Percentiles rank a stretch among this genome's conserved stretches.
These are phyloP conservation scores for Eleutherodactylus coqui DNA, from an alignment of 2,797 vertebrate species.

Conservation along the genomic window DNA sequence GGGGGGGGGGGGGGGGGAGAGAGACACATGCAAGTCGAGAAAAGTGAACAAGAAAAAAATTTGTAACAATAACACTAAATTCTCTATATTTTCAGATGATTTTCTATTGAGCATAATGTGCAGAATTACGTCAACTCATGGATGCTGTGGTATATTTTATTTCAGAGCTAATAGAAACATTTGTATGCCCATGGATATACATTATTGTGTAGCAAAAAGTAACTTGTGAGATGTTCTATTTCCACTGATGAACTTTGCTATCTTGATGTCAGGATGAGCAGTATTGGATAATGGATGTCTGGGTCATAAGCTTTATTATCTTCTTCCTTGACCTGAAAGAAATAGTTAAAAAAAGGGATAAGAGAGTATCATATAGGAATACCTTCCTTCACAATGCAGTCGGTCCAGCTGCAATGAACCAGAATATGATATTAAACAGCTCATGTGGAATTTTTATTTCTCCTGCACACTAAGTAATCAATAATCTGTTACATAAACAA, in stretches of 20 bases:
- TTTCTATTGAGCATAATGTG: no score
- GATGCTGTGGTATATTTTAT: not conserved
- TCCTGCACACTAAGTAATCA: not conserved
- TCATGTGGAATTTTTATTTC: not conserved
- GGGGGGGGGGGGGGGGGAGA: no score
- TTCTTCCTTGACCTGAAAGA: conserved; percentile 88
- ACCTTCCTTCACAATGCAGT: not conserved
- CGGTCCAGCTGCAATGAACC: not conserved
- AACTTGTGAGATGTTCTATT: not conserved
- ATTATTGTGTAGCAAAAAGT: not conserved
- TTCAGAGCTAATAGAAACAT: not conserved
- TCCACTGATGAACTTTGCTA: conserved; percentile 64
- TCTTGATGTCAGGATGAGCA: conserved; percentile 82
- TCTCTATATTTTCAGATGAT: not conserved
- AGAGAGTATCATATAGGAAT: not conserved
- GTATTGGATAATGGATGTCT: conserved; percentile 94
- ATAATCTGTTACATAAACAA: not conserved
- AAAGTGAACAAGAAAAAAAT: not conserved
- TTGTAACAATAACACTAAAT: not conserved
- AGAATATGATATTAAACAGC: not conserved
- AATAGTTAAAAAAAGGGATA: conserved; percentile 29
- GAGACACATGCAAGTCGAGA: not conserved
- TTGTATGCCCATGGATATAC: not conserved
- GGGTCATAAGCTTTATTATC: conserved; percentile 89
- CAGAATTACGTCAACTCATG: not conserved